Base-by-base conservation (phyloP, 2,113 vertebrate species). In the Sylvicapra grimmia region DNA sequence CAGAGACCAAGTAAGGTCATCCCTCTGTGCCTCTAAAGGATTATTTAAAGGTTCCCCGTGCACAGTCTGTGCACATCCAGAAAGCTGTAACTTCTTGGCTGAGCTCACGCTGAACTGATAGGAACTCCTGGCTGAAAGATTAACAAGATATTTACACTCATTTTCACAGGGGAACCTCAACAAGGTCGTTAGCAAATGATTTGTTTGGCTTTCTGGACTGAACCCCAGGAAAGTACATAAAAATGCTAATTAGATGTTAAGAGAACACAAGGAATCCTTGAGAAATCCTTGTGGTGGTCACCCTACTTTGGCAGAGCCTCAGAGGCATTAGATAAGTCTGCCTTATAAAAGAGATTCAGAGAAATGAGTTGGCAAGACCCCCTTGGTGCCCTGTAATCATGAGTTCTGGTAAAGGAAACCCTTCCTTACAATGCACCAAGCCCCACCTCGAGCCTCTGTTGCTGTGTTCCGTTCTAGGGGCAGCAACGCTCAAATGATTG, bases 201-300 rank as follows among this genome's bases (percentile, higher is more conserved):
- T 92, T 89, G 75, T 77, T 86, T 65, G 56, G 33, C 14, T 86
- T 93, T 95, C 79, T 96, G 87, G 77, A 72, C n/a, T 25, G 40
- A 63, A 72, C 92, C n/a, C 90, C 33, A 53, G 79, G 40, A 96
- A 86, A 56, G 59, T 84, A 86, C 63, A 79, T 89, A 59, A 75
- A 88, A 90, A 85, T 85, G 36, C 16, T 68, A 79, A 86, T 61
- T n/a, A 63, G 23, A 86, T 51, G 58, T 75, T 82, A 80, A 89
- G 40, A 79, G 56, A 85, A 49, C 16, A 11, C 3, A 61, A 93
- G 21, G 33, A 77, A 31, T 44, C 79, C 89, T 86, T 89, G 61
- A 63, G 61, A 86, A 93, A 61, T 56, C 84, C 27, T 31, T 4
- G 87, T n/a, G 6, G 61, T 54, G 12, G 25, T 85, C 51, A 27